These are phyloP conservation scores for Erythrolamprus reginae DNA, from an alignment of 2,113 vertebrate genomes.

Conservation along the genomic window DNA sequence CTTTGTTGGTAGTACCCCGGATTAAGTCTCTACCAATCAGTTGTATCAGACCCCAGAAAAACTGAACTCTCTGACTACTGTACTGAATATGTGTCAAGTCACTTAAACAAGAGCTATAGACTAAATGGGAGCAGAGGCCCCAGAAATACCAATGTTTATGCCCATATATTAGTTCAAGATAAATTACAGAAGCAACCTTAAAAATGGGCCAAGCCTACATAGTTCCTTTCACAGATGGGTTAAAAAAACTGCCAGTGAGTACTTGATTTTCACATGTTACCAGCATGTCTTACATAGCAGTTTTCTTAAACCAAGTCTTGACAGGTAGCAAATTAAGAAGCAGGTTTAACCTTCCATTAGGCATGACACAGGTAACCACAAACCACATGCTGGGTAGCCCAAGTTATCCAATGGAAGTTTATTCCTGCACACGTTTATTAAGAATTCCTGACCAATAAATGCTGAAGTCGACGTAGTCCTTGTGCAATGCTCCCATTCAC, in stretches of 20 bases:
- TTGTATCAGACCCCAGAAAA: background rate
- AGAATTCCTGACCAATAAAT: background rate
- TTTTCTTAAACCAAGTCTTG: conserved; percentile 11
- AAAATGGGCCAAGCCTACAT: background rate
- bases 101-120: background rate
- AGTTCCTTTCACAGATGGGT: background rate
- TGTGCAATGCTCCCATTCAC: background rate
- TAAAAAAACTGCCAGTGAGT: background rate
- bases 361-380: background rate
- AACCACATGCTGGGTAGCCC: background rate
- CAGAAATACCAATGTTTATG: background rate
- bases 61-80: background rate
- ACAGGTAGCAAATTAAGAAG: conserved; percentile 1
- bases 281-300: background rate
- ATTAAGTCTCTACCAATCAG: background rate
- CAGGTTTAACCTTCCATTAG: background rate
- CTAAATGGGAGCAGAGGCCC: background rate
- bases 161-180: background rate
- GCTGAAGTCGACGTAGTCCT: background rate
- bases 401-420: background rate
- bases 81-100: background rate
- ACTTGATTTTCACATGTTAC: conserved; percentile 1
- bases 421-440: background rate
- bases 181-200: background rate
- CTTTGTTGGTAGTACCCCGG: background rate